Evolutionary conservation across 2,113 vertebrate species (phyloP).

Genomic region (Morone chrysops): DNA sequence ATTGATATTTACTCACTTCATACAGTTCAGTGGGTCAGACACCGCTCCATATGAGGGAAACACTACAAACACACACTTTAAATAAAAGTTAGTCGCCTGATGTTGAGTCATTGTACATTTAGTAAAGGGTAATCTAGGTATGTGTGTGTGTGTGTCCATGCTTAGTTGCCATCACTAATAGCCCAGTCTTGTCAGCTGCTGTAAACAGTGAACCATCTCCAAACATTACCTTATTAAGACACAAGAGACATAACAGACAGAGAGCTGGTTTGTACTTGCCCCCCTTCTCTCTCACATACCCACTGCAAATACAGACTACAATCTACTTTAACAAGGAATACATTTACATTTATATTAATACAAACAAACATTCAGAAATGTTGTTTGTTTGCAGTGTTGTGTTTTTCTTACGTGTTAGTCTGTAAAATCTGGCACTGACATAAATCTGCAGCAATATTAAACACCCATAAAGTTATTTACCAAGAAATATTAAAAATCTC

Average conservation of each 20-base stretch:
- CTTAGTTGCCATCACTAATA: conserved; percentile 68
- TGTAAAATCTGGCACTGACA: too few species aligned
- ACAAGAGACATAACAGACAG: conserved; percentile 43
- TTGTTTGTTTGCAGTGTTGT: neutral
- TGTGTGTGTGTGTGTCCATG: conserved; percentile 33
- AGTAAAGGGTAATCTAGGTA: neutral
- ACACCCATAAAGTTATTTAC: neutral
- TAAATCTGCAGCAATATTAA: too few species aligned
- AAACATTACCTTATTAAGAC: conserved; percentile 88
- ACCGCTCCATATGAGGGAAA: conserved; percentile 50
- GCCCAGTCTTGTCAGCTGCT: conserved; percentile 65
- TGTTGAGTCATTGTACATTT: conserved; percentile 21
- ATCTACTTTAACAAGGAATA: neutral
- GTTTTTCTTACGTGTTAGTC: neutral
- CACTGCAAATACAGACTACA: neutral
- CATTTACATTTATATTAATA: neutral
- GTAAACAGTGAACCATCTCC: conserved; percentile 79
- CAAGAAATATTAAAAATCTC: neutral
- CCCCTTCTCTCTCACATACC: conserved; percentile 49
- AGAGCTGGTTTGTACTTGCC: neutral
- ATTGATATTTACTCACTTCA: neutral
- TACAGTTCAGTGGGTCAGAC: neutral
- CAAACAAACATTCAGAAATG: neutral
- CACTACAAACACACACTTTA: conserved; percentile 17
- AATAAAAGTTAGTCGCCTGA: neutral